Conservation (phyloP, 2,888 invertebrate genomes). For the Eilema griseolum region DNA sequence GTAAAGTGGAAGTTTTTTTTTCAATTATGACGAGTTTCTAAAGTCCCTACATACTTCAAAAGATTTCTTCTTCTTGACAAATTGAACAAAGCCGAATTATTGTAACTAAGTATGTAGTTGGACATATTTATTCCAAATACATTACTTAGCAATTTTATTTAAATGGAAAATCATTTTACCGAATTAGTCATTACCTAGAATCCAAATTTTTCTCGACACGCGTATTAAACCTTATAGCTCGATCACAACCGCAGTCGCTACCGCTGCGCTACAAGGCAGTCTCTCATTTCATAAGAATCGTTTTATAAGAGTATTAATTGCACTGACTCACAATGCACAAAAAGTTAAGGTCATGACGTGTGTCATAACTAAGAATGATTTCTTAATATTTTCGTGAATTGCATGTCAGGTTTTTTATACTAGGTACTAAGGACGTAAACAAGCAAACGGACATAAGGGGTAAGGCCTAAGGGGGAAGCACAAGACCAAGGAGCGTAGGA, state of each 20-base stretch:
- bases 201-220: background rate
- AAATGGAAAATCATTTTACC: background rate
- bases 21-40: background rate
- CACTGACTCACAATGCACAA: conserved; percentile 1
- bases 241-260: background rate
- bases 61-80: background rate
- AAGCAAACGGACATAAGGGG: no score
- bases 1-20: background rate
- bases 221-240: background rate
- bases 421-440: no score
- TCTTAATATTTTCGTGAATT: conserved; percentile 1
- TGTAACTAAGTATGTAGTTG: no score
- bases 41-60: background rate
- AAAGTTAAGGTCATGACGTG: background rate
- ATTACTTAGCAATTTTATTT: no score
- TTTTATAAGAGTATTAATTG: background rate
- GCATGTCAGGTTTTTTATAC: background rate
- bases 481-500: no score
- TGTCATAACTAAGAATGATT: background rate
- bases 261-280: background rate
- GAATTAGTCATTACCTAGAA: background rate
- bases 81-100: background rate
- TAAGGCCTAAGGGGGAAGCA: no score
- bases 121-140: background rate
- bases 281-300: background rate